phyloP scores from a whole-genome alignment of 1,140 invertebrate species.

The Temnothorax nylanderi region DNA sequence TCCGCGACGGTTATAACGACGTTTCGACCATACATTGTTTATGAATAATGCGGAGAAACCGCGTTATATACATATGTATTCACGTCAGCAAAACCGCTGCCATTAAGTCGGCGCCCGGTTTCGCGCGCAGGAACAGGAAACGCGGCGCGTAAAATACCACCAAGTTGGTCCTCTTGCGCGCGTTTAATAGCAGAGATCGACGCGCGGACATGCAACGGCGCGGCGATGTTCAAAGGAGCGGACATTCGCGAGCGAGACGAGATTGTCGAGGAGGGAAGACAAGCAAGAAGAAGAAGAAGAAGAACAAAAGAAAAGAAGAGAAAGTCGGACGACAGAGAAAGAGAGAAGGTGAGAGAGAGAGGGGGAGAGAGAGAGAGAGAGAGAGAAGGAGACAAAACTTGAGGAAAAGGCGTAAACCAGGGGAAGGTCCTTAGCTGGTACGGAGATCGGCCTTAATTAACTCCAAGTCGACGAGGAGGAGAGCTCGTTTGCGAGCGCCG shows the following conservation, averaged over 20 bases:
- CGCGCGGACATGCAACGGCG: slow-evolving; percentile 36
- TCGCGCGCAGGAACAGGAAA: slow-evolving; percentile 37
- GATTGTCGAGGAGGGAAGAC: slow-evolving; percentile 18
- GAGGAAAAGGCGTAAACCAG: slow-evolving; percentile 77
- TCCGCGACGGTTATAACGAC: not conserved
- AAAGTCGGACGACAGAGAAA: not conserved
- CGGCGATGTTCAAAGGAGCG: slow-evolving; percentile 41
- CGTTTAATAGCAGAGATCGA: slow-evolving; percentile 56
- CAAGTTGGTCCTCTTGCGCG: slow-evolving; percentile 44
- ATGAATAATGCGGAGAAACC: not conserved
- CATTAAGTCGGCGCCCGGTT: slow-evolving; percentile 39
- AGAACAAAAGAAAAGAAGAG: slow-evolving; percentile 24
- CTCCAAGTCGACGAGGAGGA: slow-evolving; percentile 77
- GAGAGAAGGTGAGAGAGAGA: not conserved
- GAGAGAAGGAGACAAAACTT: slow-evolving; percentile 38
- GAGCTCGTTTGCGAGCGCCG: slow-evolving; percentile 81
- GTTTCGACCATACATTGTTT: slow-evolving; percentile 20
- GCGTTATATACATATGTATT: slow-evolving; percentile 8
- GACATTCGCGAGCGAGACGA: slow-evolving; percentile 49
- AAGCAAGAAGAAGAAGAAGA: slow-evolving; percentile 40
- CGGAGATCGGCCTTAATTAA: slow-evolving; percentile 85
- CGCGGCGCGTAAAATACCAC: slow-evolving; percentile 36
- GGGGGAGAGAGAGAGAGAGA: slow-evolving; percentile 11
- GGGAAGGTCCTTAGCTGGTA: slow-evolving; percentile 80
- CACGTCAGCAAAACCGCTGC: slow-evolving; percentile 1